Conservation (phyloP, 2,113 vertebrate species). For the Nymphicus hollandicus region DNA sequence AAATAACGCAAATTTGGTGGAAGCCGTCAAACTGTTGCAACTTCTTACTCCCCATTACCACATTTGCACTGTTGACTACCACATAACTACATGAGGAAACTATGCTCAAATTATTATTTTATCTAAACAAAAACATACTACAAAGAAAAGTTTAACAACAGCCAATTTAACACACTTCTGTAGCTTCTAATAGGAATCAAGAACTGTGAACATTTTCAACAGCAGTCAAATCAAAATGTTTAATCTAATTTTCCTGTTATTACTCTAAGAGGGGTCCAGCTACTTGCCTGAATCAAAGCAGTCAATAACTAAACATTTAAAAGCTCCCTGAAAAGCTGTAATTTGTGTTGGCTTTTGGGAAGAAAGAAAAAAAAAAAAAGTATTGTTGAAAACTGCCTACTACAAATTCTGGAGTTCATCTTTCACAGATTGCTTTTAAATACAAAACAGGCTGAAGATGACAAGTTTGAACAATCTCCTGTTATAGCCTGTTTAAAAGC, state of each 20-base stretch:
- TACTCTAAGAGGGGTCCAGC: neutral
- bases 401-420: neutral
- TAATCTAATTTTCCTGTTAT: neutral
- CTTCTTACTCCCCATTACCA: neutral
- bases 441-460: neutral
- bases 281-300: neutral
- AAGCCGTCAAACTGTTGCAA: neutral
- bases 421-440: neutral
- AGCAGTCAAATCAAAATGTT: neutral
- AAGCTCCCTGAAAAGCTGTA: neutral
- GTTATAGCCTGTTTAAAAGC: neutral
- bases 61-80: neutral
- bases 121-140: neutral
- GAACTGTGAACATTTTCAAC: neutral
- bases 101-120: neutral
- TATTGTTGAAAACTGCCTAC: neutral
- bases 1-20: neutral
- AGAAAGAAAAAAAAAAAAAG: neutral
- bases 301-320: neutral
- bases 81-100: neutral
- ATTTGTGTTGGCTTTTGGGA: neutral
- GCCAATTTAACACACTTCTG: neutral
- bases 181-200: neutral
- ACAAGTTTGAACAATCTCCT: neutral
- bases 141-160: neutral